phyloP scores from a whole-genome alignment of 2,888 invertebrate genomes.

The Allygus modestus region DNA sequence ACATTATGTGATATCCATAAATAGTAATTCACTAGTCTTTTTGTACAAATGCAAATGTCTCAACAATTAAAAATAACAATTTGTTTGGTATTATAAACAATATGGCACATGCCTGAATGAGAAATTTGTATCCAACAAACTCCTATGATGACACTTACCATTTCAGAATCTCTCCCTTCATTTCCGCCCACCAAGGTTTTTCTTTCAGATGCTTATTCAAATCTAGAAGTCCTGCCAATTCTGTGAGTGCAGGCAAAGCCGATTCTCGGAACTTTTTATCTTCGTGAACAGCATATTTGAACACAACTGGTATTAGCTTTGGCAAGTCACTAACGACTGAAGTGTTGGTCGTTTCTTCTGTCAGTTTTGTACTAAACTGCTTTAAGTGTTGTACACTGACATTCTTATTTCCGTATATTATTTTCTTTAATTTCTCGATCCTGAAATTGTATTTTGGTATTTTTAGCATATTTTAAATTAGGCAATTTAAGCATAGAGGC shows the following conservation, averaged over 20 bases:
- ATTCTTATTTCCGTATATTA: constrained; percentile 15
- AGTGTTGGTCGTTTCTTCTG: constrained; percentile 18
- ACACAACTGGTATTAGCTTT: constrained; percentile 29
- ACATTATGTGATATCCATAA: too few relatives aligned
- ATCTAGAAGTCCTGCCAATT: constrained; percentile 27
- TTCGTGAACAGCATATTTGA: constrained; percentile 43
- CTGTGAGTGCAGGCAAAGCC: constrained; percentile 30
- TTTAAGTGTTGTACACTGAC: constrained; percentile 28
- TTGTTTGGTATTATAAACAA: too few relatives aligned
- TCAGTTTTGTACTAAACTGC: constrained; percentile 10
- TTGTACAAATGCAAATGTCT: too few relatives aligned
- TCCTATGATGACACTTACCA: background rate
- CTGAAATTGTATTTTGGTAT: constrained; percentile 14
- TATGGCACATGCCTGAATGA: too few relatives aligned
- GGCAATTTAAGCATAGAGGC: too few relatives aligned
- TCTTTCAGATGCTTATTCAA: constrained; percentile 47
- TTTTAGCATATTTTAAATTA: too few relatives aligned
- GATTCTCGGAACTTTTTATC: constrained; percentile 27
- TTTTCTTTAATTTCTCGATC: constrained; percentile 19
- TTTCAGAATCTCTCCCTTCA: constrained; percentile 18
- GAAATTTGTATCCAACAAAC: too few relatives aligned
- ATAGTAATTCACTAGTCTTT: too few relatives aligned
- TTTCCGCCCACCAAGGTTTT: constrained; percentile 49
- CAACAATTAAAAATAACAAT: too few relatives aligned
- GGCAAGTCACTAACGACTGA: constrained; percentile 45